Percentiles rank a stretch among this genome's conserved stretches.
Evolutionary conservation across 2,113 vertebrate genomes (phyloP).

Genomic region (Brachionichthys hirsutus): DNA sequence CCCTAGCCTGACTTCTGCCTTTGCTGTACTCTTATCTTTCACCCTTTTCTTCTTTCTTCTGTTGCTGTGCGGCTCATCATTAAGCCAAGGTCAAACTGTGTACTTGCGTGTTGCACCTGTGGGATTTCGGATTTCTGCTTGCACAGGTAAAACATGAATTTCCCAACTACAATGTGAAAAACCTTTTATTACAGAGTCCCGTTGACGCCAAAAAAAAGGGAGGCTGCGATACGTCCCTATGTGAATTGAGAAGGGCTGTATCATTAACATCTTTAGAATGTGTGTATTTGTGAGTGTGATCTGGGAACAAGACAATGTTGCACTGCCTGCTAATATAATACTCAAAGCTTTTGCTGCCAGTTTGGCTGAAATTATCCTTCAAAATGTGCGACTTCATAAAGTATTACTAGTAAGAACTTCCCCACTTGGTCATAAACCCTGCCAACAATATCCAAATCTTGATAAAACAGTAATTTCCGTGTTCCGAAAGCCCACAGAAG

Average conservation of each 20-base stretch:
- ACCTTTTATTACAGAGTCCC: constrained; percentile 52
- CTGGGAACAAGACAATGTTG: not conserved
- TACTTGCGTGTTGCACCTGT: constrained; percentile 30
- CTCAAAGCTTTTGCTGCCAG: not conserved
- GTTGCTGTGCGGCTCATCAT: not conserved
- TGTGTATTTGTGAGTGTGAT: constrained; percentile 29
- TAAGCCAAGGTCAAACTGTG: not conserved
- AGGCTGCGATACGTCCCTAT: constrained; percentile 69
- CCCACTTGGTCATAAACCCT: not conserved
- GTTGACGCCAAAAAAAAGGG: constrained; percentile 34
- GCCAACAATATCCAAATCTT: constrained; percentile 12
- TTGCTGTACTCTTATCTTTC: constrained; percentile 8
- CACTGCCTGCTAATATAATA: not conserved
- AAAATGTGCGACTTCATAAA: not conserved
- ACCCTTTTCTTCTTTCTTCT: constrained; percentile 1
- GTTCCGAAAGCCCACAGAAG: constrained; percentile 6
- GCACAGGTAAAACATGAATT: constrained; percentile 57
- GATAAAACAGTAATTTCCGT: constrained; percentile 17
- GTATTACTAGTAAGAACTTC: not conserved
- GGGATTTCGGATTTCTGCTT: constrained; percentile 62
- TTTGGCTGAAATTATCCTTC: constrained; percentile 9
- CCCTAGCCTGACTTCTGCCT: constrained; percentile 14
- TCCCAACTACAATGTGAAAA: constrained; percentile 63
- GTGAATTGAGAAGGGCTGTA: constrained; percentile 35
- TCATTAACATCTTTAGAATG: constrained; percentile 24